A percentile compares a stretch with the other conserved stretches of the same genome.
Conservation (phyloP, 2,888 invertebrate genomes). For the Imbricaverruca yamaguchii region DNA sequence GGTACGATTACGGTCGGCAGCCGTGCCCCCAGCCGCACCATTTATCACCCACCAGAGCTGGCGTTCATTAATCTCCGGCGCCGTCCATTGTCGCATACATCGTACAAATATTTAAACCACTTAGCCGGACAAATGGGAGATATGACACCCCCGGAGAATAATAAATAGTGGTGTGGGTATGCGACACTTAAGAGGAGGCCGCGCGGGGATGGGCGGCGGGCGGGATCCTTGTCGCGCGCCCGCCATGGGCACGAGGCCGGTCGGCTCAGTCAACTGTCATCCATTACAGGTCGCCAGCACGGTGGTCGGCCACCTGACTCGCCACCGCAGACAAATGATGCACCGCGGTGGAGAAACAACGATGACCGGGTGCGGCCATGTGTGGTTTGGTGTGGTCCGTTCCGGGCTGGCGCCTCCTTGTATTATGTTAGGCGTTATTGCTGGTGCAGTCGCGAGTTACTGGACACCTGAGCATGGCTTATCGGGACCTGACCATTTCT, state of each 20-base stretch:
- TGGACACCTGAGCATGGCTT: too few species aligned
- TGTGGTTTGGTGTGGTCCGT: too few species aligned
- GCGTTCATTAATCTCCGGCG: neutral
- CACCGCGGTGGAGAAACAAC: too few species aligned
- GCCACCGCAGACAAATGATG: neutral
- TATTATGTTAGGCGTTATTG: too few species aligned
- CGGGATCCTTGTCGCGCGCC: neutral
- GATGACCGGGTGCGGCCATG: too few species aligned
- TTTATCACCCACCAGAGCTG: neutral
- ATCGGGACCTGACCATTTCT: too few species aligned
- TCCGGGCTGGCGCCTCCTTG: too few species aligned
- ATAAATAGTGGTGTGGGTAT: neutral
- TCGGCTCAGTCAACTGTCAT: neutral
- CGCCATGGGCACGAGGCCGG: too few species aligned
- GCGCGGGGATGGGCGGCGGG: neutral
- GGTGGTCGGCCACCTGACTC: neutral
- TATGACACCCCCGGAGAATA: conserved; percentile 12
- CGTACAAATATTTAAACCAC: conserved; percentile 21
- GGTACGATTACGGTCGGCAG: too few species aligned
- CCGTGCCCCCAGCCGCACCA: neutral
- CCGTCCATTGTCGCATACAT: conserved; percentile 12
- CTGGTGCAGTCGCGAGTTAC: too few species aligned
- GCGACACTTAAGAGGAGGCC: conserved; percentile 1
- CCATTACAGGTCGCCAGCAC: neutral
- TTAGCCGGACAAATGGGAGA: conserved; percentile 19